Percentiles rank a stretch among this genome's conserved stretches.
phyloP scores from a whole-genome alignment of 2,113 vertebrate genomes.

The Benitochromis conjunctus region DNA sequence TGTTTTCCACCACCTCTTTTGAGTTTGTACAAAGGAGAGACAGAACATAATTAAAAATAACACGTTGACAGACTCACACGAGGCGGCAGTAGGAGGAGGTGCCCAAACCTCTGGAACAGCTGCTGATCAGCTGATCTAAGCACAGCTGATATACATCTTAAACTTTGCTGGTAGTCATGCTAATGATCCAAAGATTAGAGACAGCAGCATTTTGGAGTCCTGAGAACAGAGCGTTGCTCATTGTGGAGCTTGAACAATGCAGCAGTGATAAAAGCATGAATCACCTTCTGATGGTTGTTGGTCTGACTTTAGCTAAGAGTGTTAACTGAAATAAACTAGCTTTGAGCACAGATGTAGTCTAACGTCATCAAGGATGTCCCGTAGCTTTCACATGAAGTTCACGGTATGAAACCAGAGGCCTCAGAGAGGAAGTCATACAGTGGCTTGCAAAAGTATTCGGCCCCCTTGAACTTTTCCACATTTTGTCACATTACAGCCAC shows the following conservation, averaged over 20 bases:
- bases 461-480: too few relatives aligned
- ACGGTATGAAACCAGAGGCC: background rate
- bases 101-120: background rate
- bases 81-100: background rate
- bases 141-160: background rate
- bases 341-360: background rate
- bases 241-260: too few relatives aligned
- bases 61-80: background rate
- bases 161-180: background rate
- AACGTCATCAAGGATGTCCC: background rate
- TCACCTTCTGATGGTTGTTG: background rate
- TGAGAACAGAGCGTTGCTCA: accelerated
- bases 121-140: background rate
- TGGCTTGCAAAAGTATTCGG: too few relatives aligned
- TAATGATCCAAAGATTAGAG: too few relatives aligned
- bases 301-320: background rate
- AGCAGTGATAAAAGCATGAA: background rate
- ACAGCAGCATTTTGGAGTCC: background rate
- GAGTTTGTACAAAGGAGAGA: background rate
- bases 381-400: background rate
- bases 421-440: background rate
- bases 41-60: background rate
- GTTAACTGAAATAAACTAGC: too few relatives aligned
- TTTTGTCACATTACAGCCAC: too few relatives aligned
- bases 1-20: background rate